Evolutionary conservation across 2,888 invertebrate genomes (phyloP).

Genomic region (Slavum lentiscoides): DNA sequence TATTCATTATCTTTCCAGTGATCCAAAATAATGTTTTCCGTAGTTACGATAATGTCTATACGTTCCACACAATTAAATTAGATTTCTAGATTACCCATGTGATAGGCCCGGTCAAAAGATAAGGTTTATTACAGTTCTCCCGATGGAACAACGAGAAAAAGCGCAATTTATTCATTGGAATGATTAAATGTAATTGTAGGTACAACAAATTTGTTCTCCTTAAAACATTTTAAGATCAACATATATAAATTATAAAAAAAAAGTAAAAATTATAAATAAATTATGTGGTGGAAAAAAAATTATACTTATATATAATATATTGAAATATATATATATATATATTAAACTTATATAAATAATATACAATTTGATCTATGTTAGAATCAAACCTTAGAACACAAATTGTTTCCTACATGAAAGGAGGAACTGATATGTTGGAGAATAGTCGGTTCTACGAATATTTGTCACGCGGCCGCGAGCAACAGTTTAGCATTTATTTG

Average conservation of each 20-base stretch:
- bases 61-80: background rate
- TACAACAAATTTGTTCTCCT: conserved; percentile 15
- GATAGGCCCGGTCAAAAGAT: too few species aligned
- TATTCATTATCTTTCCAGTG: background rate
- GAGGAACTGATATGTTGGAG: conserved; percentile 33
- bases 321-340: conserved; percentile 8
- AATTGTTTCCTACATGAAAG: conserved; percentile 3
- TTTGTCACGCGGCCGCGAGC: background rate
- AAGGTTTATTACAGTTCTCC: too few species aligned
- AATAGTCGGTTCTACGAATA: background rate
- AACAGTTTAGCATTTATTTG: background rate
- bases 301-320: background rate
- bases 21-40: background rate
- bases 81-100: background rate
- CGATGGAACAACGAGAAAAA: too few species aligned
- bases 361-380: conserved; percentile 2
- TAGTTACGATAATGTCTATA: background rate
- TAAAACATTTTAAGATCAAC: background rate
- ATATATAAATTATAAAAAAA: too few species aligned
- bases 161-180: background rate
- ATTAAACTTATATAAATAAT: background rate
- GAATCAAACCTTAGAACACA: conserved; percentile 38
- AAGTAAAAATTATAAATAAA: background rate
- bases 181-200: background rate
- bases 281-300: conserved; percentile 4